These are phyloP conservation scores for Parasteatoda lunata DNA, from an alignment of 2,888 invertebrate species.

Conservation along the genomic window DNA sequence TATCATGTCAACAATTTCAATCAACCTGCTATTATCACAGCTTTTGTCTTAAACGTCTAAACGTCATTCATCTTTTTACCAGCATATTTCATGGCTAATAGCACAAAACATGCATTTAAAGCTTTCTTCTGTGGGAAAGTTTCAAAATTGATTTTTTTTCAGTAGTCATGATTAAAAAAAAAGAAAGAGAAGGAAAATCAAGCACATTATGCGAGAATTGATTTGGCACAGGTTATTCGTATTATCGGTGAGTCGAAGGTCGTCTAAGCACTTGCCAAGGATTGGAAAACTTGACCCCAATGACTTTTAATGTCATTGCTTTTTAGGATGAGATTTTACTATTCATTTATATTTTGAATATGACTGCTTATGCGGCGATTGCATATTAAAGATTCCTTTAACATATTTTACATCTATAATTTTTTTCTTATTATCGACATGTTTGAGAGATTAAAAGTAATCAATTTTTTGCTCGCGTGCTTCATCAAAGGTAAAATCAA, in stretches of 20 bases:
- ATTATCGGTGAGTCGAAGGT: not conserved
- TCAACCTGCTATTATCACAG: too few relatives aligned
- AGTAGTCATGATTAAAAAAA: not conserved
- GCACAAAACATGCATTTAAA: not conserved
- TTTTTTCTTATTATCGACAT: not conserved
- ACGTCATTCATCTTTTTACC: too few relatives aligned
- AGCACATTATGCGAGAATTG: not conserved
- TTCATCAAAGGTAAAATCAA: too few relatives aligned
- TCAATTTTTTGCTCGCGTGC: too few relatives aligned
- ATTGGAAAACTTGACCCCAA: constrained; percentile 1
- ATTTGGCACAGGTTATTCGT: not conserved
- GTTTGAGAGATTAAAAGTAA: not conserved
- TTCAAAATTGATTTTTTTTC: not conserved
- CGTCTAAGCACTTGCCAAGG: not conserved
- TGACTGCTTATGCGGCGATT: not conserved
- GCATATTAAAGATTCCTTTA: not conserved
- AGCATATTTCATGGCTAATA: too few relatives aligned
- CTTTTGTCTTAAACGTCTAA: too few relatives aligned
- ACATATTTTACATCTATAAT: not conserved
- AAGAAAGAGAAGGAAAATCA: too few relatives aligned
- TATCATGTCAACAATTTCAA: too few relatives aligned
- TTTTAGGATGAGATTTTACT: not conserved
- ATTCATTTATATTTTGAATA: not conserved
- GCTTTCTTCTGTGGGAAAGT: not conserved
- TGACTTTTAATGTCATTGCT: constrained; percentile 3